Evolutionary conservation across 2,113 vertebrate species (phyloP).

Genomic region (Notarius quadriscutis): DNA sequence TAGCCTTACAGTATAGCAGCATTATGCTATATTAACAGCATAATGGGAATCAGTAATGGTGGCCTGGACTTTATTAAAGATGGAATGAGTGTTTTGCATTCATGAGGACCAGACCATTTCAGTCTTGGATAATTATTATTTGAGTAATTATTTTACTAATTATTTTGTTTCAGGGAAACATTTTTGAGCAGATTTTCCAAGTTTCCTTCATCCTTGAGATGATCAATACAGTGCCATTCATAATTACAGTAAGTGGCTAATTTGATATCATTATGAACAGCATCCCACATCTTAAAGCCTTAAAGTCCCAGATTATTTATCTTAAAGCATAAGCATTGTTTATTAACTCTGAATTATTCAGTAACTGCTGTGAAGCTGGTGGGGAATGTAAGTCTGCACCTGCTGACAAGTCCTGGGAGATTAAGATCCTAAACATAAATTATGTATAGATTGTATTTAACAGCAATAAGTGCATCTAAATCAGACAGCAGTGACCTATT

Average conservation of each 20-base stretch:
- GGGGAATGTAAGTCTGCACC: neutral
- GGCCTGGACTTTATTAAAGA: constrained; percentile 14
- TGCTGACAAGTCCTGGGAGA: neutral
- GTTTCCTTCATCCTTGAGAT: constrained; percentile 95
- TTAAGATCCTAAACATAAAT: neutral
- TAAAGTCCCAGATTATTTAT: neutral
- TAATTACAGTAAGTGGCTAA: constrained; percentile 86
- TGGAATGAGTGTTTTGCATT: constrained; percentile 7
- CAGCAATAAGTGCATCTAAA: constrained; percentile 13
- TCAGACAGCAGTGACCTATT: neutral
- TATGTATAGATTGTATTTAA: constrained; percentile 21
- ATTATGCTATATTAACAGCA: neutral
- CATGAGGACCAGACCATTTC: neutral
- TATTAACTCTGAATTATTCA: neutral
- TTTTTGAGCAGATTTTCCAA: constrained; percentile 97
- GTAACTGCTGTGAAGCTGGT: neutral
- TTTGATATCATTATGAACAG: neutral
- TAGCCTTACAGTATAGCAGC: neutral
- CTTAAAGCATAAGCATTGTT: neutral
- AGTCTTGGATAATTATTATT: neutral
- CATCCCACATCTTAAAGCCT: neutral
- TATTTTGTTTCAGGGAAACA: constrained; percentile 82
- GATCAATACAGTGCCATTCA: constrained; percentile 97
- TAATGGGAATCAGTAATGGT: neutral
- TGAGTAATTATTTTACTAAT: neutral